phyloP scores from a whole-genome alignment of 1,140 invertebrate genomes.

The Penaeus indicus region DNA sequence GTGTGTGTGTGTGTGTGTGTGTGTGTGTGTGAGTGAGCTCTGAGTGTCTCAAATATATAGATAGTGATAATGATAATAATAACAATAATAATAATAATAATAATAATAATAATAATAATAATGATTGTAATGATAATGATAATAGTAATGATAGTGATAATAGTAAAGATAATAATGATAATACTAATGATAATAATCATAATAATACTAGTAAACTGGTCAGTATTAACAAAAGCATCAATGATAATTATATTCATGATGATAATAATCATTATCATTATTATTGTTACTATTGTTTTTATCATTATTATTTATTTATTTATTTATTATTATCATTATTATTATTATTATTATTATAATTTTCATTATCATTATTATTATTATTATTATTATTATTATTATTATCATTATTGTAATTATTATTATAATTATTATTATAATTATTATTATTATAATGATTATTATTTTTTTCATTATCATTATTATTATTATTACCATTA shows the following conservation, averaged over 20 bases:
- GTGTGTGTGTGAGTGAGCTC: too few relatives aligned
- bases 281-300: background rate
- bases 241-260: slow-evolving; percentile 4
- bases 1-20: too few relatives aligned
- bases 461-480: background rate
- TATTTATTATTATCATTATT: too few relatives aligned
- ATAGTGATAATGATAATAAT: too few relatives aligned
- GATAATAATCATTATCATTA: slow-evolving; percentile 7
- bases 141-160: background rate
- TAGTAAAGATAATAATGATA: too few relatives aligned
- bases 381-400: background rate
- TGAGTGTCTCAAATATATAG: too few relatives aligned
- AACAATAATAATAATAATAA: too few relatives aligned
- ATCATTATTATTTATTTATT: background rate
- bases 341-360: too few relatives aligned
- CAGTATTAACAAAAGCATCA: background rate
- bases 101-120: too few relatives aligned
- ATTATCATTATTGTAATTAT: slow-evolving; percentile 15
- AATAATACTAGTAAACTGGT: background rate
- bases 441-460: background rate
- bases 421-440: background rate
- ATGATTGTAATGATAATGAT: background rate
- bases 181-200: background rate
- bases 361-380: slow-evolving; percentile 31
- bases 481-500: background rate